phyloP scores from a whole-genome alignment of 2,888 invertebrate genomes.

The Epiperipatus broadwayi region DNA sequence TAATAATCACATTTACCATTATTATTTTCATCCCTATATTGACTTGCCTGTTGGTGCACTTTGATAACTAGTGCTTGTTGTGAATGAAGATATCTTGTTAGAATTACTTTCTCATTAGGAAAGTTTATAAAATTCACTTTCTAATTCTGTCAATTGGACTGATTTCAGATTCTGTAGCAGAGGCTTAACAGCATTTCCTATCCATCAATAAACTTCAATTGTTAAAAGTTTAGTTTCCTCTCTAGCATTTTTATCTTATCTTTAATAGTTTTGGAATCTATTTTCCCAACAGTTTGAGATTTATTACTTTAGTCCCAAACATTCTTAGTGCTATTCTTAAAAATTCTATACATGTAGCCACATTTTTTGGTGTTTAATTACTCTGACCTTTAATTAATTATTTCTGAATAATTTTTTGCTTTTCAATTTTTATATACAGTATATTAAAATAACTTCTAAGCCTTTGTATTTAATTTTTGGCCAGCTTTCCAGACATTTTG shows the following conservation, averaged over 20 bases:
- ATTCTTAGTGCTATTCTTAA: slow-evolving; percentile 57
- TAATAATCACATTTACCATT: too few species aligned
- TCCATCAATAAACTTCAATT: slow-evolving; percentile 85
- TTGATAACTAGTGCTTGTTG: slow-evolving; percentile 58
- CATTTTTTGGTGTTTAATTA: slow-evolving; percentile 88
- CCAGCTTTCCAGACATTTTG: slow-evolving; percentile 77
- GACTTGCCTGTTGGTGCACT: too few species aligned
- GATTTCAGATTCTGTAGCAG: slow-evolving; percentile 70
- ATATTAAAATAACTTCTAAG: slow-evolving; percentile 63
- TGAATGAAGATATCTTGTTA: slow-evolving; percentile 54
- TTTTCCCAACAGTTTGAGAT: slow-evolving; percentile 69
- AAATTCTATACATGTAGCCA: slow-evolving; percentile 57
- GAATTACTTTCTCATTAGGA: slow-evolving; percentile 43
- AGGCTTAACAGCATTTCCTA: slow-evolving; percentile 54
- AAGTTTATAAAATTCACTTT: slow-evolving; percentile 62
- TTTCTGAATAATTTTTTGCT: slow-evolving; percentile 68
- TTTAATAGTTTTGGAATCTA: slow-evolving; percentile 62
- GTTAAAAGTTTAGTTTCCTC: slow-evolving; percentile 77
- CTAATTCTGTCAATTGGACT: slow-evolving; percentile 61
- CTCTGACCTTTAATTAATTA: slow-evolving; percentile 82
- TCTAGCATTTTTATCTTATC: too few species aligned
- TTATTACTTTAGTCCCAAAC: slow-evolving; percentile 78
- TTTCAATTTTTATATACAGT: slow-evolving; percentile 93
- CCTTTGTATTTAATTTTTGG: slow-evolving; percentile 78
- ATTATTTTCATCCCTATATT: too few species aligned